Conservation (phyloP, 2,888 invertebrate species). For the Eucera pruinosa region DNA sequence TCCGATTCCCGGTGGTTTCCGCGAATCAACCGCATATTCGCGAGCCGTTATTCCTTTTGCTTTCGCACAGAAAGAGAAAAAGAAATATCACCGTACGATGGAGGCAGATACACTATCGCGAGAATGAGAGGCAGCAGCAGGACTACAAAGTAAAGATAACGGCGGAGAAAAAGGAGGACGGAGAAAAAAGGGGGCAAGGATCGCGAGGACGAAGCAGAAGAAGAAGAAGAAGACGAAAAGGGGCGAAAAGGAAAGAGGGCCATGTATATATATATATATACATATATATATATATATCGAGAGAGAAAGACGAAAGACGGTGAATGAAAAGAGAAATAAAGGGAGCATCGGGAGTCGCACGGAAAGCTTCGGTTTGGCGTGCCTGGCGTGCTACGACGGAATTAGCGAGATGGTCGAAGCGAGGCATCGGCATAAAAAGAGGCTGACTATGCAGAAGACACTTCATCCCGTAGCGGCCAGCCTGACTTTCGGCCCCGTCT, state of each 20-base stretch:
- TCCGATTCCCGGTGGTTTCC: slow-evolving; percentile 5
- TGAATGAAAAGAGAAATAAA: slow-evolving; percentile 53
- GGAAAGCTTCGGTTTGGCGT: slow-evolving; percentile 70
- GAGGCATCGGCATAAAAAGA: slow-evolving; percentile 66
- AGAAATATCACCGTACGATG: too few species aligned
- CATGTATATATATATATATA: too few species aligned
- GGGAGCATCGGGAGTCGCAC: slow-evolving; percentile 66
- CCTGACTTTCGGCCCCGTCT: slow-evolving; percentile 70
- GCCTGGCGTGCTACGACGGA: slow-evolving; percentile 71
- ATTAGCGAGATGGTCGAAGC: slow-evolving; percentile 69
- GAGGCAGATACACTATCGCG: slow-evolving; percentile 60
- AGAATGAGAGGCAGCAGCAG: slow-evolving; percentile 47
- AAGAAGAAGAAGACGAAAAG: slow-evolving; percentile 1
- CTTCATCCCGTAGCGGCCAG: slow-evolving; percentile 67
- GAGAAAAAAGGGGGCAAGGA: slow-evolving; percentile 20
- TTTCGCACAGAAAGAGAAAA: neutral
- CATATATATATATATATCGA: too few species aligned
- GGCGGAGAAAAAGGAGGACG: neutral
- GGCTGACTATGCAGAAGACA: slow-evolving; percentile 72
- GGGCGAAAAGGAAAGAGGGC: neutral
- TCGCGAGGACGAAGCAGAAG: neutral
- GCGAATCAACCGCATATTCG: neutral
- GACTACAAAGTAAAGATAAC: slow-evolving; percentile 26
- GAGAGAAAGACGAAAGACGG: neutral
- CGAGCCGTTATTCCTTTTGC: neutral